A percentile compares a stretch with the other conserved stretches of the same genome.
phyloP scores from a whole-genome alignment of 2,797 vertebrate species.

The Myotis findleyi region DNA sequence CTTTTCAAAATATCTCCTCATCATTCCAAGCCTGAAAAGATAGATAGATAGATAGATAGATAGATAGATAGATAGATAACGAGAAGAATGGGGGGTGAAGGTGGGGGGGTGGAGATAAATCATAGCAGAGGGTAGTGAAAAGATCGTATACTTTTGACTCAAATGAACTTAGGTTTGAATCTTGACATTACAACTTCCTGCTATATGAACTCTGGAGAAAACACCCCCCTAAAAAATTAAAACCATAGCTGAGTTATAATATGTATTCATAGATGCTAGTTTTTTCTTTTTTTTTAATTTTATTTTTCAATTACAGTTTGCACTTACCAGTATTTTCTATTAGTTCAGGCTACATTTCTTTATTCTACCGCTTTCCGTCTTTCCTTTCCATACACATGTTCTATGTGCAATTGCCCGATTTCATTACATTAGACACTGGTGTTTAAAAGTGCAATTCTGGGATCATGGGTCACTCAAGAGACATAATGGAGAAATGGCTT shows the following conservation, averaged over 20 bases:
- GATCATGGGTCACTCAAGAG: conserved; percentile 29
- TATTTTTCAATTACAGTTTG: not conserved
- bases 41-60: no score
- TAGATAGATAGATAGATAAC: no score
- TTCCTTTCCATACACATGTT: not conserved
- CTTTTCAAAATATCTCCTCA: not conserved
- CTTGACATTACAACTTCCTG: not conserved
- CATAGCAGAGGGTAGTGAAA: not conserved
- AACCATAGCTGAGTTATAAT: not conserved
- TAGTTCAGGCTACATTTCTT: not conserved
- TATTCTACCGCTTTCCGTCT: not conserved
- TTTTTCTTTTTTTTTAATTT: not conserved
- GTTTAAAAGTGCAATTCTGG: not conserved
- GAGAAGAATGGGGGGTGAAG: no score
- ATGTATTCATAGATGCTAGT: not conserved
- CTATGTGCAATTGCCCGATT: not conserved
- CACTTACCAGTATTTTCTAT: not conserved
- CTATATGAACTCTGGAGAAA: not conserved
- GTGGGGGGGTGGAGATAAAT: no score
- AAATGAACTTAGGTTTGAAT: not conserved
- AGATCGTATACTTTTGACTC: not conserved
- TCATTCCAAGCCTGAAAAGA: not conserved
- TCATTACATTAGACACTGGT: not conserved
- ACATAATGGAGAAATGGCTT: conserved; percentile 46
- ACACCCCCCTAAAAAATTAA: not conserved